Base-by-base conservation (phyloP, 2,888 invertebrate species). In the Standfussiana lucernea region DNA sequence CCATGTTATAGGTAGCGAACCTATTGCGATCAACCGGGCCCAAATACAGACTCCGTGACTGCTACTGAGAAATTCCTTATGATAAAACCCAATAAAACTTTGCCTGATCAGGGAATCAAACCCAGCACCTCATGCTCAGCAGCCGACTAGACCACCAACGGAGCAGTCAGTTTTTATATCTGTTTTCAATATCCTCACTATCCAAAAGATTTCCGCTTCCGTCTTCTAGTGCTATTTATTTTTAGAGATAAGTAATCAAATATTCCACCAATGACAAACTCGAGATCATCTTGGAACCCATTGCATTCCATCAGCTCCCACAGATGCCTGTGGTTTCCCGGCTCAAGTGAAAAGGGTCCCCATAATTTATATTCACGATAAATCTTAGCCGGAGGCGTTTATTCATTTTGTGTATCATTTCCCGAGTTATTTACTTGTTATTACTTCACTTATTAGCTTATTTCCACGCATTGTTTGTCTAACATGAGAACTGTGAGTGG, bases 301-400 rank as follows among this genome's bases (percentile, higher is more conserved):
- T 79, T 56, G 70, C 32, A 56, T 79, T 47, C 69, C 53, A 71
- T 76, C 74, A 75, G 37, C 62, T 53, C 18, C 37, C 71, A 21
- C 40, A 59, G 42, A 77, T 66, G 47, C 35, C 37, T 59, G 69
- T 32, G 72, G 74, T 56, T 61, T 35, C 40, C 47, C 32, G 62
- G 62, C 32, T 72, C 56, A 45, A 80, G 72, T 76, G 79, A 82
- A 72, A 76, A 80, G 80, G 86, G 80, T 82, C 76, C 21, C 59
- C 45, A 69, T 74, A 64, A 86, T 74, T 77, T 82, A 85, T 85
- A 62, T 53, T 66, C n/a, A 62, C 69, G 21, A 82, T 87, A 79
- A 79, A 86, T 85, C 79, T 75, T 64, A 61, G 59, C 73, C 10
- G 7, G 35, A 61, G 40, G 28, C 76, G 56, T 74, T 76, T 76